These are phyloP conservation scores for Psittacula derbiana DNA, from an alignment of 2,797 vertebrate species.

Conservation along the genomic window DNA sequence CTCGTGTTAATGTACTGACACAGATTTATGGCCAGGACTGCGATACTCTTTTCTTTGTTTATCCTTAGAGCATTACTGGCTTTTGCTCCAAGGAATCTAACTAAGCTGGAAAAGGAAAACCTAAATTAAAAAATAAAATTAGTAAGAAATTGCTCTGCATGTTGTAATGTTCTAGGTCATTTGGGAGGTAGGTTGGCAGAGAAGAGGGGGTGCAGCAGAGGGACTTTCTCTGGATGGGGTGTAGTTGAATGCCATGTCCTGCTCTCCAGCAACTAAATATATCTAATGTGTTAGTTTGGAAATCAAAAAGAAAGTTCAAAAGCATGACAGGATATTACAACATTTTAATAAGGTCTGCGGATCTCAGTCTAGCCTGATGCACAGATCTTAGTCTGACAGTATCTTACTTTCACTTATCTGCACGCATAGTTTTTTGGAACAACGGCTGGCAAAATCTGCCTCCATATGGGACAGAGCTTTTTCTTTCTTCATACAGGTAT, in stretches of 20 bases:
- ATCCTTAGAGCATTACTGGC: background rate
- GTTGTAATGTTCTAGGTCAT: background rate
- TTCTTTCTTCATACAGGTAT: background rate
- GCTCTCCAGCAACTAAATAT: background rate
- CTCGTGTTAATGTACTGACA: background rate
- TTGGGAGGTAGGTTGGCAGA: background rate
- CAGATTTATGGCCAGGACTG: background rate
- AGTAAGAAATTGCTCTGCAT: background rate
- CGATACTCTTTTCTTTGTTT: background rate
- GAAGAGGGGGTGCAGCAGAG: background rate
- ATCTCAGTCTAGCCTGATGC: background rate
- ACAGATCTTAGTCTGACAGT: background rate
- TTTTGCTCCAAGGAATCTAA: background rate
- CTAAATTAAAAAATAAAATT: background rate
- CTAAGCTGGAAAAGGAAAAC: background rate
- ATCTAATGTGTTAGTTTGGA: background rate
- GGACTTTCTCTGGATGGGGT: background rate
- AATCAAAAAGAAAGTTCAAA: background rate
- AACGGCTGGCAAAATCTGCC: background rate
- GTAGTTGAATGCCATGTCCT: background rate
- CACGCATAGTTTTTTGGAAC: background rate
- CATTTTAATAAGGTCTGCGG: background rate
- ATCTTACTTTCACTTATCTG: background rate
- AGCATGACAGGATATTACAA: background rate
- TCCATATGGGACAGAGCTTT: background rate